These are phyloP conservation scores for Petromus typicus DNA, from an alignment of 2,113 vertebrate species.

Conservation along the genomic window DNA sequence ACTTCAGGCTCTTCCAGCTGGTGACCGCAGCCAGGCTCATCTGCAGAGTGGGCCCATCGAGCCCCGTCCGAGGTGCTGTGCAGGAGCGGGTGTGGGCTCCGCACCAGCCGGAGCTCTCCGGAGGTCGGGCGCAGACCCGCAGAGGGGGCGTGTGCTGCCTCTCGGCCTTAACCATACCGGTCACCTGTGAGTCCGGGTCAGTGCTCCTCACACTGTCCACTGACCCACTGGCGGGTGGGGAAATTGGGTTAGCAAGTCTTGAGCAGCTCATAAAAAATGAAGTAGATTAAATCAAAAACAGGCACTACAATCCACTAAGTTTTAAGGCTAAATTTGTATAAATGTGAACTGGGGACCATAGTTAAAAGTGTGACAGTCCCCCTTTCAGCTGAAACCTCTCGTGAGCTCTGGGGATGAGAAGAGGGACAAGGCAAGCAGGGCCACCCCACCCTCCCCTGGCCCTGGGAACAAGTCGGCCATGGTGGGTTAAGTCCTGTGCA, in stretches of 20 bases:
- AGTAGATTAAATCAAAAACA: background rate
- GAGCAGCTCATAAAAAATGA: background rate
- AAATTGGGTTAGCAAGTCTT: constrained; percentile 37
- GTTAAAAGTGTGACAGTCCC: background rate
- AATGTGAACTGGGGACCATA: background rate
- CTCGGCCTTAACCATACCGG: background rate
- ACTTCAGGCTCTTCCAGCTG: constrained; percentile 39
- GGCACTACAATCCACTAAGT: background rate
- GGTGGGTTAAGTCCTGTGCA: background rate
- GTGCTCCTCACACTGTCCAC: background rate
- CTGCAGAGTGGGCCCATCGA: background rate
- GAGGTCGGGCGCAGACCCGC: background rate
- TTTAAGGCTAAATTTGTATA: background rate
- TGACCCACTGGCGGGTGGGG: background rate
- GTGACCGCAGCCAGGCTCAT: constrained; percentile 6
- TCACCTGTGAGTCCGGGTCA: background rate
- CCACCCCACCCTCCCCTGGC: background rate
- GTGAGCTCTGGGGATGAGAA: background rate
- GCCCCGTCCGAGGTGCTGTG: background rate
- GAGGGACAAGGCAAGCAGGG: background rate
- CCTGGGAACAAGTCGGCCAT: background rate
- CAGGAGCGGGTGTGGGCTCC: background rate
- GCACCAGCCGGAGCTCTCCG: background rate
- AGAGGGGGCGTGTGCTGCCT: background rate
- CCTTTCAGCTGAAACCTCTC: background rate